phyloP scores from a whole-genome alignment of 2,888 invertebrate species.

The Xanthorhoe designata region DNA sequence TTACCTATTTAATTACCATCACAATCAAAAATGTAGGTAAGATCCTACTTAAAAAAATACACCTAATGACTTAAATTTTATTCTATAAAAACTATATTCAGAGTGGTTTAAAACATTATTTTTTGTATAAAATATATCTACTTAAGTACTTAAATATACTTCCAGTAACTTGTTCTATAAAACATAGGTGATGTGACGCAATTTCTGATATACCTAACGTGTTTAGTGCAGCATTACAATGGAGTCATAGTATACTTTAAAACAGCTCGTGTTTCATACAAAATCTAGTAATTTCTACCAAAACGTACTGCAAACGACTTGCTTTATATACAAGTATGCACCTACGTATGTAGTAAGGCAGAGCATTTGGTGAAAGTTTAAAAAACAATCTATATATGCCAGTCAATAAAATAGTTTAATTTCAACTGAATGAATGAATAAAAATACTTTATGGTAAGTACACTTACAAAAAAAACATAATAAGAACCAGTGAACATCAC shows the following conservation, averaged over 20 bases:
- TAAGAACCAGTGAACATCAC: no score
- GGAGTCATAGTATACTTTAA: constrained; percentile 1
- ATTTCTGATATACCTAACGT: constrained; percentile 15
- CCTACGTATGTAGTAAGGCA: no score
- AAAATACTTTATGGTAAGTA: no score
- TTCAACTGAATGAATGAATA: no score
- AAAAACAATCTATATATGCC: no score
- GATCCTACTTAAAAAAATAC: not conserved
- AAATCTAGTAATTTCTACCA: not conserved
- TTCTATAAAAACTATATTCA: not conserved
- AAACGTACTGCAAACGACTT: no score
- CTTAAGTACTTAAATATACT: no score
- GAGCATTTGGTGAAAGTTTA: no score
- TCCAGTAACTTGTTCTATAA: constrained; percentile 10
- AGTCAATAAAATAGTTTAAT: no score
- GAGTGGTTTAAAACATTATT: not conserved
- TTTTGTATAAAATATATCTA: not conserved
- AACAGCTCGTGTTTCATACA: constrained; percentile 8
- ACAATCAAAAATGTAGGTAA: not conserved
- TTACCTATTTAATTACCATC: not conserved
- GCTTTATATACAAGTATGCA: no score
- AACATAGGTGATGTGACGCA: constrained; percentile 16
- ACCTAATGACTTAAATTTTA: not conserved
- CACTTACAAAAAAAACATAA: no score
- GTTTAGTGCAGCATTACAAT: constrained; percentile 17